Evolutionary conservation across 23 tunicate genomes (phyloP), one percentile per base, ranked within the genome.

Genomic region (Styela clava): DNA sequence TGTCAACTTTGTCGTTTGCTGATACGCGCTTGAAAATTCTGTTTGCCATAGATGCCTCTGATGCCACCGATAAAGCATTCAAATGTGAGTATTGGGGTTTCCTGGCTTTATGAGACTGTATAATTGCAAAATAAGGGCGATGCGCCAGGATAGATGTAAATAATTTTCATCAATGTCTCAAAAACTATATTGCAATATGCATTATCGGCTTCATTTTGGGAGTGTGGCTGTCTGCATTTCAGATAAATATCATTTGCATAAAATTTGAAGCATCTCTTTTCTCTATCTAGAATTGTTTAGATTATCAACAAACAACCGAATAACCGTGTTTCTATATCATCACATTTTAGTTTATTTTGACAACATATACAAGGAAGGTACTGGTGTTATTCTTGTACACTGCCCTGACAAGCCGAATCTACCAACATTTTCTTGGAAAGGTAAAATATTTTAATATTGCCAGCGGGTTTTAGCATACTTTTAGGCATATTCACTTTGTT

Each of bases 311-410:
- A n/a, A n/a, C n/a, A n/a, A n/a, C n/a, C n/a, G n/a, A 56, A 56
- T 22, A 0, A 0, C 64, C 64, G n/a, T 61, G 22, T 61, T 0
- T 61, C 20, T 61, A n/a, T n/a, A n/a, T n/a, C n/a, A n/a, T n/a
- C n/a, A n/a, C n/a, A n/a, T 52, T 74, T 16, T 61, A 85, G 89
- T 79, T 69, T 85, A 85, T 61, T 69, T 85, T 52, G 82, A 85
- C 27, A 73, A 69, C 56, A 69, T 85, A 27, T 83, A 85, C 79
- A 51, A 78, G 36, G 69, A 68, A 52, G 84, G 77, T 7, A 85
- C 62, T 31, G 74, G 37, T 20, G 68, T 85, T 35, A 35, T 85
- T 12, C 56, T 85, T 21, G 83, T 85, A 2, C 89, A 85, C 35
- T 85, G 89, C 69, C 89, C 89, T 2, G 82, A 51, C 26, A 82